A percentile compares a stretch with the other conserved stretches of the same genome.
phyloP scores from a whole-genome alignment of 1,140 invertebrate genomes.

The Zaprionus lachaisei region DNA sequence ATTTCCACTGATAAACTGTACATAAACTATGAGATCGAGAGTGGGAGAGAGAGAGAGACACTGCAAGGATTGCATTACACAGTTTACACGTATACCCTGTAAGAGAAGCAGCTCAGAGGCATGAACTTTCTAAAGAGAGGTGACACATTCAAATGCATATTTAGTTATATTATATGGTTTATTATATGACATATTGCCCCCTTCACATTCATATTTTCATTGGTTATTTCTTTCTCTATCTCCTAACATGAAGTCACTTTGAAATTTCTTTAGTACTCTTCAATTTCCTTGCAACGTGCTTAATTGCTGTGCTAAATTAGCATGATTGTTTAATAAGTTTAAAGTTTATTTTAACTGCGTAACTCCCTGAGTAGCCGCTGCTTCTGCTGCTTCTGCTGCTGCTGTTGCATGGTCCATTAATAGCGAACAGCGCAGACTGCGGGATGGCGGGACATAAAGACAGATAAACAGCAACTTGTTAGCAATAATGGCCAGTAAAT shows the following conservation, averaged over 20 bases:
- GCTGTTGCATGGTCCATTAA: conserved; percentile 46
- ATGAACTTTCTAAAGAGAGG: too few relatives aligned
- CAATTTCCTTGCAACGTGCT: neutral
- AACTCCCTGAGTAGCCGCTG: conserved; percentile 3
- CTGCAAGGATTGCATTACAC: neutral
- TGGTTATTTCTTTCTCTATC: neutral
- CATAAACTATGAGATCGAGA: neutral
- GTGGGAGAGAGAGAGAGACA: neutral
- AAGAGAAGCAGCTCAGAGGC: neutral
- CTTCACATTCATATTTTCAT: neutral
- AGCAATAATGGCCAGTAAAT: conserved; percentile 73
- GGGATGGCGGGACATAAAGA: conserved; percentile 3
- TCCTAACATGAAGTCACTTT: neutral
- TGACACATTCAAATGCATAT: too few relatives aligned
- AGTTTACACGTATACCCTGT: neutral
- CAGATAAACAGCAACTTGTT: conserved; percentile 49
- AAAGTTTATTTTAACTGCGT: conserved; percentile 14
- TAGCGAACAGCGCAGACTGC: conserved; percentile 31
- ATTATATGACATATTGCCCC: neutral
- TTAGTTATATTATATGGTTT: too few relatives aligned
- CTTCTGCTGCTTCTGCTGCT: neutral
- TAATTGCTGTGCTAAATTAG: conserved; percentile 6
- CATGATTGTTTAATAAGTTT: conserved; percentile 24
- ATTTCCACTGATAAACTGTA: neutral
- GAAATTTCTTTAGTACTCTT: neutral